Base-by-base conservation (phyloP, 1,140 invertebrate species). In the Trypoxylus dichotomus region DNA sequence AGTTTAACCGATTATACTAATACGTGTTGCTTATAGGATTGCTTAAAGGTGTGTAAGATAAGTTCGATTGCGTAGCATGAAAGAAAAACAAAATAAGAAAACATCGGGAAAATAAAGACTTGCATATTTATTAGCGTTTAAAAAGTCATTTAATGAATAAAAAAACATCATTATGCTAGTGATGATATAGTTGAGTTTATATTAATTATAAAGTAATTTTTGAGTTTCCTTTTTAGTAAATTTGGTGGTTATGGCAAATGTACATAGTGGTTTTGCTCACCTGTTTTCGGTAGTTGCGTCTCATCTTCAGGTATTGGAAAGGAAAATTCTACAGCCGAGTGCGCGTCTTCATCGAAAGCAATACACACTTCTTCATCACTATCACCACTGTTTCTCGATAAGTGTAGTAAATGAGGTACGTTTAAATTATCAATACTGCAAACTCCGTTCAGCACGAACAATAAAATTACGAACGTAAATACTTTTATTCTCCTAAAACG, bases 221-320 rank as follows among this genome's bases (percentile, higher is more conserved):
- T 43, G 1, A 15, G 10, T 43, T 1, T 43, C 10, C 15, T 43
- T 11, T 8, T 43, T 11, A 43, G 10, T 43, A 11, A 7, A 43
- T 15, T 43, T 11, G 15, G 1, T 43, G n/a, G n/a, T n/a, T n/a
- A n/a, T 43, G 15, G 47, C 7, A 19, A 54, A 19, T 54, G 1
- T 54, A 6, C 15, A 54, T 54, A 19, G 19, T 19, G 7, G 15
- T 19, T 19, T 15, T 29, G 27, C 2, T 29, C 27, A 68, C 60
- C 27, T 68, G 21, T 68, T 68, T 68, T 25, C 7, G 60, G 60
- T 11, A 68, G 60, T 68, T 68, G 24, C 11, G 60, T 29, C 24
- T 68, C 60, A 68, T 68, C 27, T 25, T 68, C 27, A 25, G 60
- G 60, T 68, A 68, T 68, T 24, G 60, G 60, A 6, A 24, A 68